Evolutionary conservation across 2,797 vertebrate species (phyloP), one percentile per base, ranked within the genome.

Genomic region (Australoheros facetus): DNA sequence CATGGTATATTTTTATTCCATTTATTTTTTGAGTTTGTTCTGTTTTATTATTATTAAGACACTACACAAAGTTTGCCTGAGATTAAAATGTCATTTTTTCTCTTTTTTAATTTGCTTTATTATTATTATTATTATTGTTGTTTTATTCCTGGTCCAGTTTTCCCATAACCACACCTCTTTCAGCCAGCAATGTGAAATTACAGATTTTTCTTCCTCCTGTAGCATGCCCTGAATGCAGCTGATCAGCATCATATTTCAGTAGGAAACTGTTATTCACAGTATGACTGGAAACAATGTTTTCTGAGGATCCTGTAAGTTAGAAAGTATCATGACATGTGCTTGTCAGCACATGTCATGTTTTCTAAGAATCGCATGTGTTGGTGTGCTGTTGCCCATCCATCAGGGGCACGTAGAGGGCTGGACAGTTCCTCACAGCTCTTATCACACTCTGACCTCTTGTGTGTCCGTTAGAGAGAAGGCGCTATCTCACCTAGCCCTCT

Each of bases 401-500:
- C 11, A 19, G 73, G 71, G 23, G 1, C 62, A 23, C 3, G 23
- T 73, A 87, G 80, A 80, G 76, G 79, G 81, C 71, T 56, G 60
- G 86, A 86, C 86, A 80, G 82, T 78, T 87, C 85, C 81, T 74
- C 74, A 0, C 59, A 66, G 51, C 80, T 81, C 92, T 95, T 96
- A 96, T 96, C 95, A 93, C 60, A 19, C 71, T 30, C 82, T 71
- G 78, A 73, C 87, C 89, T 87, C 88, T 78, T 89, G 87, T 75
- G 72, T 94, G 91, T 94, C 94, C 57, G 95, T 96, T 96, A 81
- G 84, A 83, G 60, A 73, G 71, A 56, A 69, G 81, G 75, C 59
- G 3, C 84, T 96, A 95, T 96, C 95, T 92, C 70, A 73, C 64
- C 74, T 57, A 71, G 78, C 81, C 71, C 51, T 56, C 30, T 77